A percentile compares a stretch with the other conserved stretches of the same genome.
phyloP scores from a whole-genome alignment of 2,113 vertebrate genomes.

The Dicentrarchus labrax region DNA sequence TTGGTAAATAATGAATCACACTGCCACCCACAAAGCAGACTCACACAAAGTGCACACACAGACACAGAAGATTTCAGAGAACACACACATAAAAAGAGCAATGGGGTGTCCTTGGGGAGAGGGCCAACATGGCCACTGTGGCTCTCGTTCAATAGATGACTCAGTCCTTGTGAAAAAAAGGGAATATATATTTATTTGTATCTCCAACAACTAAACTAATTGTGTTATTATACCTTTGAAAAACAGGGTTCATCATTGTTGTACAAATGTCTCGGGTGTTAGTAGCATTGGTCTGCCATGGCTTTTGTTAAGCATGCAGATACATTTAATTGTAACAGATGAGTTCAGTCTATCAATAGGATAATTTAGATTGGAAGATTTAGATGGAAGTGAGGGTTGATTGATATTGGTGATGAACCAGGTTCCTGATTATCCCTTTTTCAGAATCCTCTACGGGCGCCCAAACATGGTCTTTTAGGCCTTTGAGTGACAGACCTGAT shows the following conservation, averaged over 20 bases:
- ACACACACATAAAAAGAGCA: conserved; percentile 52
- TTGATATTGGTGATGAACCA: not conserved
- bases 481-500: conserved; percentile 19
- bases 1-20: conserved; percentile 65
- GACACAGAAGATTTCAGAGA: conserved; percentile 26
- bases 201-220: conserved; percentile 21
- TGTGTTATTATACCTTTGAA: conserved; percentile 26
- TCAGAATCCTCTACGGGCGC: not conserved
- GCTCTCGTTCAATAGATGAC: conserved; percentile 54
- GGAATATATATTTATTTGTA: conserved; percentile 19
- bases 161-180: conserved; percentile 51
- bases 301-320: conserved; percentile 16
- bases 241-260: not conserved
- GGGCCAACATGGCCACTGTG: conserved; percentile 43
- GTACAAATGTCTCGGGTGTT: not conserved
- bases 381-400: not conserved
- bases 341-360: not conserved
- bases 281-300: not conserved
- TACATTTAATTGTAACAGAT: conserved; percentile 10
- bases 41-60: conserved; percentile 30
- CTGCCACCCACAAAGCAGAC: conserved; percentile 53
- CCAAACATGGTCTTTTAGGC: not conserved
- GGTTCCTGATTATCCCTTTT: not conserved
- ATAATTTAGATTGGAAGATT: not conserved
- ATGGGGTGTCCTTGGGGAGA: conserved; percentile 58